phyloP scores from a whole-genome alignment of 2,888 invertebrate genomes.

The Sinotaia quadrata region DNA sequence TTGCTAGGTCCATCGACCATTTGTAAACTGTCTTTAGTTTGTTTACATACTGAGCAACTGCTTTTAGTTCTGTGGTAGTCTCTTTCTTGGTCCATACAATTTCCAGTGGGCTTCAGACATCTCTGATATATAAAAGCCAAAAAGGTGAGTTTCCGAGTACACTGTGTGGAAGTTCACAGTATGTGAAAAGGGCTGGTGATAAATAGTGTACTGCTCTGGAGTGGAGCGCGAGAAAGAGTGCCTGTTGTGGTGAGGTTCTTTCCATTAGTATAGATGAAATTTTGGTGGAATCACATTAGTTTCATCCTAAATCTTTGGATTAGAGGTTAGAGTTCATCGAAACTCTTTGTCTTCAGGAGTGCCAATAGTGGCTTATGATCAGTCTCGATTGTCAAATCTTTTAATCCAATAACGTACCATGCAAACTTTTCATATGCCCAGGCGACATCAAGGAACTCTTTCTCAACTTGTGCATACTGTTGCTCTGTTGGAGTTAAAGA shows the following conservation, averaged over 20 bases:
- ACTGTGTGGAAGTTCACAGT: too few relatives aligned
- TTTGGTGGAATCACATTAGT: conserved; percentile 10
- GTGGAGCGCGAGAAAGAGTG: too few relatives aligned
- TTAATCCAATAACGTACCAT: conserved; percentile 4
- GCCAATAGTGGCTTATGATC: conserved; percentile 12
- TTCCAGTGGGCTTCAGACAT: too few relatives aligned
- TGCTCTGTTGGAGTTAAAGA: conserved; percentile 8
- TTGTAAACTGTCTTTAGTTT: too few relatives aligned
- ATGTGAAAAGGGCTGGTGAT: too few relatives aligned
- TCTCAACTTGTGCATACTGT: conserved; percentile 15
- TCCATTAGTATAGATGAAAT: neutral
- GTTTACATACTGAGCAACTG: too few relatives aligned
- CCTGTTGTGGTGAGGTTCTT: conserved; percentile 19
- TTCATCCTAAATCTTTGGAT: conserved; percentile 17
- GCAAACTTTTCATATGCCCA: conserved; percentile 20
- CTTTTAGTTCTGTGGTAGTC: too few relatives aligned
- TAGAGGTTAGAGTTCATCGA: conserved; percentile 15
- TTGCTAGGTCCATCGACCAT: too few relatives aligned
- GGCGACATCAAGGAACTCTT: conserved; percentile 13
- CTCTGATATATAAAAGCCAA: too few relatives aligned
- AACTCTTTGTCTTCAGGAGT: conserved; percentile 10
- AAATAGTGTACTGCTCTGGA: too few relatives aligned
- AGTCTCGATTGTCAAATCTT: conserved; percentile 1
- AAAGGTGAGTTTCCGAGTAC: too few relatives aligned
- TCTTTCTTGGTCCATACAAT: too few relatives aligned